A percentile compares a stretch with the other conserved stretches of the same genome.
These are phyloP conservation scores for Shargacucullia verbasci DNA, from an alignment of 2,888 invertebrate species.

Conservation along the genomic window DNA sequence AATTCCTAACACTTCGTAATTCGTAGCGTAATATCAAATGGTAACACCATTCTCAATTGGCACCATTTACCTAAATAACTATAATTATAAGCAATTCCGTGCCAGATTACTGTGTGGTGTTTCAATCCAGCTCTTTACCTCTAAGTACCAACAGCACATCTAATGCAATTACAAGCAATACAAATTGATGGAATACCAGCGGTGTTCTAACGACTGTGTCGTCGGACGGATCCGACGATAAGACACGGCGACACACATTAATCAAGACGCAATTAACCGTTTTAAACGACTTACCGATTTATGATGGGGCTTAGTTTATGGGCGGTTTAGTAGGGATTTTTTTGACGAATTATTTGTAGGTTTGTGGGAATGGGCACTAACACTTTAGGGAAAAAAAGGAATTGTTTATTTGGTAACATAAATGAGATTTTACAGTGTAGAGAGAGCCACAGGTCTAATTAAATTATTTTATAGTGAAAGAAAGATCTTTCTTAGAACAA, in stretches of 20 bases:
- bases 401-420: too few relatives aligned
- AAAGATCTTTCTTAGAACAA: too few relatives aligned
- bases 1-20: too few relatives aligned
- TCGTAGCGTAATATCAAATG: too few relatives aligned
- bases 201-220: conserved; percentile 52
- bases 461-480: too few relatives aligned
- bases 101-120: conserved; percentile 6
- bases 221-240: conserved; percentile 65
- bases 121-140: conserved; percentile 14
- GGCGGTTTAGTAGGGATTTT: conserved; percentile 12
- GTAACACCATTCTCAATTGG: too few relatives aligned
- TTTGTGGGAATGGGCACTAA: neutral
- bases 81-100: conserved; percentile 2
- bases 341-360: neutral
- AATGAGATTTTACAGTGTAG: too few relatives aligned
- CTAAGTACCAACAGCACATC: conserved; percentile 8
- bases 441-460: too few relatives aligned
- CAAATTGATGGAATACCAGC: conserved; percentile 69
- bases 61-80: too few relatives aligned
- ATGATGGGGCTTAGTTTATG: conserved; percentile 49
- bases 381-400: neutral
- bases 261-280: conserved; percentile 70
- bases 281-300: conserved; percentile 66
- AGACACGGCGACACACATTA: conserved; percentile 67
- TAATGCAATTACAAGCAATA: conserved; percentile 59